phyloP scores from a whole-genome alignment of 2,797 vertebrate genomes.

The Nannoperca obscura region DNA sequence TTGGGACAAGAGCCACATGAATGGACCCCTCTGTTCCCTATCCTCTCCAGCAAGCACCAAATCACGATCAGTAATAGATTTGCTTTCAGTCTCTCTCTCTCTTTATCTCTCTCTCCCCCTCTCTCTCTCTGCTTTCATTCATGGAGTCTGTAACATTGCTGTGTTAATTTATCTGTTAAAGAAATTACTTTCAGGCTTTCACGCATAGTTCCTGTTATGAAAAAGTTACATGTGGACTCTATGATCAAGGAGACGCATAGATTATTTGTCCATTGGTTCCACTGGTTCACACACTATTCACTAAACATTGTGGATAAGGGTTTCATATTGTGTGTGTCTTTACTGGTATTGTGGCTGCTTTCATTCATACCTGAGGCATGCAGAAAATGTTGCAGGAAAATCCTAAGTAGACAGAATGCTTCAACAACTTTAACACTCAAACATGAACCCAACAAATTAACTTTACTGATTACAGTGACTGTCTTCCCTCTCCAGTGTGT shows the following conservation, averaged over 20 bases:
- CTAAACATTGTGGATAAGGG: not conserved
- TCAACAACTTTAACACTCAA: slow-evolving; percentile 8
- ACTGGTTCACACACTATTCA: not conserved
- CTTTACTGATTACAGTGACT: not conserved
- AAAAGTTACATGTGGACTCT: not conserved
- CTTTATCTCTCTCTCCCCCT: not conserved
- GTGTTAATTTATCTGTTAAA: slow-evolving; percentile 27
- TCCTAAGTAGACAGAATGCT: not conserved
- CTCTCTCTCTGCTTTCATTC: slow-evolving; percentile 15
- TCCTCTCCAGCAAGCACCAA: slow-evolving; percentile 67
- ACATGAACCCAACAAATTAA: not conserved
- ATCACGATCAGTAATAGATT: slow-evolving; percentile 75
- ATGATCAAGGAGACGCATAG: slow-evolving; percentile 9
- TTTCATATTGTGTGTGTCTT: not conserved
- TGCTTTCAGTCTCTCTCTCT: slow-evolving; percentile 27
- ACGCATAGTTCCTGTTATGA: not conserved
- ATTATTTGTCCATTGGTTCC: not conserved
- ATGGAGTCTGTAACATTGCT: slow-evolving; percentile 23
- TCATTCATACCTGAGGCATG: not conserved
- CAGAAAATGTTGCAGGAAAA: not conserved
- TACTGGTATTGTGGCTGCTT: slow-evolving; percentile 1
- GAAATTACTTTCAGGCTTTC: slow-evolving; percentile 17
- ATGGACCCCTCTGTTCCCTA: slow-evolving; percentile 69
- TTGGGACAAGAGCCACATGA: slow-evolving; percentile 76
- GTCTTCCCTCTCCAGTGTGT: not conserved